Evolutionary conservation across 2,113 vertebrate species (phyloP).

Genomic region (Tyto alba): DNA sequence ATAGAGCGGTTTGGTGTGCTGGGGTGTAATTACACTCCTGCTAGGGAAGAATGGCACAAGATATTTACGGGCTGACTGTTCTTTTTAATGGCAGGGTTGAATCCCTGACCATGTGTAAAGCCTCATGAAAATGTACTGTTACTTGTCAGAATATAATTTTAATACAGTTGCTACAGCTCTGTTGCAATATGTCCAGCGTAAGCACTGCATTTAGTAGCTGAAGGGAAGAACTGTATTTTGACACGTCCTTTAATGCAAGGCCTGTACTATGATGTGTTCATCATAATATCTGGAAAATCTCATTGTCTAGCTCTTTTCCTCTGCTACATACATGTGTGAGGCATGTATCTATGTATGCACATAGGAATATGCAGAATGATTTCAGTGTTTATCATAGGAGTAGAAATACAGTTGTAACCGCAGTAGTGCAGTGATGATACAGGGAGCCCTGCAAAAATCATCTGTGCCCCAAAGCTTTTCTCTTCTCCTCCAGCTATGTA

Average conservation of each 20-base stretch:
- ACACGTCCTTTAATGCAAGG: background rate
- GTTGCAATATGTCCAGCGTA: background rate
- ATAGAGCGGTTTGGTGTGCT: background rate
- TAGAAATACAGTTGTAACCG: background rate
- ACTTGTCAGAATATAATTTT: conserved; percentile 39
- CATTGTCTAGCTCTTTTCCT: background rate
- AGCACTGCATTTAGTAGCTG: background rate
- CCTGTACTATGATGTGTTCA: background rate
- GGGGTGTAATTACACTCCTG: background rate
- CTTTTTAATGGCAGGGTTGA: background rate
- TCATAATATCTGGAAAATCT: background rate
- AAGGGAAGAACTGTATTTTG: background rate
- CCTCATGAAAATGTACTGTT: conserved; percentile 14
- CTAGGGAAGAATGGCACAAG: background rate
- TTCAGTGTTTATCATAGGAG: background rate
- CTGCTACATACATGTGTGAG: background rate
- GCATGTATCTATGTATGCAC: background rate
- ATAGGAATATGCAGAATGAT: background rate
- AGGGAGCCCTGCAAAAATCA: background rate
- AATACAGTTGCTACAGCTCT: background rate
- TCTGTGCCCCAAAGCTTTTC: background rate
- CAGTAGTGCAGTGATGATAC: background rate
- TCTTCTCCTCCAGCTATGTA: background rate
- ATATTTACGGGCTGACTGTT: background rate
- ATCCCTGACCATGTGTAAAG: conserved; percentile 6